These are phyloP conservation scores for Actenoides lindsayi DNA, from an alignment of 2,113 vertebrate genomes.

Conservation along the genomic window DNA sequence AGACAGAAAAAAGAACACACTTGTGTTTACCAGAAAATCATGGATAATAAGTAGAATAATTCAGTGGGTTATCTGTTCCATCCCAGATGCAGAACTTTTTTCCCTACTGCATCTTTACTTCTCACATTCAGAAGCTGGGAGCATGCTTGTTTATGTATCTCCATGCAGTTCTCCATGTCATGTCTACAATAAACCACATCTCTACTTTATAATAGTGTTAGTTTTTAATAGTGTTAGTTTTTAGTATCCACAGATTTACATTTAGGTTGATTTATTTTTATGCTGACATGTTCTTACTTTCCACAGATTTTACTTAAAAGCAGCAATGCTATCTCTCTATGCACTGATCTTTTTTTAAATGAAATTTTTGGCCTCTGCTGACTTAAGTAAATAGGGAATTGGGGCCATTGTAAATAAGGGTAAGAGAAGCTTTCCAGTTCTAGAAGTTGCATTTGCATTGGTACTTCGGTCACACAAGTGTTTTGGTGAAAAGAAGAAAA, in stretches of 20 bases:
- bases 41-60: background rate
- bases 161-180: background rate
- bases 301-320: constrained; percentile 12
- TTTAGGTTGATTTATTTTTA: constrained; percentile 7
- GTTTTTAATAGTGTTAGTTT: background rate
- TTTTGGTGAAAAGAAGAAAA: background rate
- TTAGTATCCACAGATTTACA: background rate
- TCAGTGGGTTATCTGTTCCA: background rate
- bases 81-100: background rate
- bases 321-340: background rate
- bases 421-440: background rate
- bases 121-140: background rate
- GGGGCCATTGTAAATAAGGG: background rate
- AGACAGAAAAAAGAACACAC: background rate
- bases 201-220: background rate
- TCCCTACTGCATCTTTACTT: background rate
- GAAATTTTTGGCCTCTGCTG: constrained; percentile 5
- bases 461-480: background rate
- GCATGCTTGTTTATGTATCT: background rate
- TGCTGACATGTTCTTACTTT: background rate
- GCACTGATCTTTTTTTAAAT: background rate
- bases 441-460: background rate
- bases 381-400: background rate
- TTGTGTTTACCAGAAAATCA: background rate
- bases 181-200: background rate